Conservation (phyloP, 2,797 vertebrate species). For the Platyrinchus mystaceus region DNA sequence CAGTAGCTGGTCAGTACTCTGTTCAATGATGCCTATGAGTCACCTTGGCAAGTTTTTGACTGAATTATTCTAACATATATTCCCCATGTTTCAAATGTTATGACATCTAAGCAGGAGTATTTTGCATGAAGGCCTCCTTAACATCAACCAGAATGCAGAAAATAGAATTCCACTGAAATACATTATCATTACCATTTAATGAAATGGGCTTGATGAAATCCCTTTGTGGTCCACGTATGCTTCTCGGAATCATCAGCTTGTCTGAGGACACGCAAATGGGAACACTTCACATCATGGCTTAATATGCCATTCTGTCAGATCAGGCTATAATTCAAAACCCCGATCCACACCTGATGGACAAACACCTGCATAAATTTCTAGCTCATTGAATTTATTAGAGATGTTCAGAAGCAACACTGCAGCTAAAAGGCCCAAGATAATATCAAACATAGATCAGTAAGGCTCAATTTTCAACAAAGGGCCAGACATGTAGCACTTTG, state of each 20-base stretch:
- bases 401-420: not conserved
- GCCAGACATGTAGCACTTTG: not conserved
- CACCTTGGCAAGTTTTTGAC: not conserved
- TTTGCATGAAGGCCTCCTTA: not conserved
- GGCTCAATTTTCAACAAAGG: not conserved
- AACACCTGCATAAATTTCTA: not conserved
- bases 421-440: not conserved
- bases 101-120: not conserved
- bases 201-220: not conserved
- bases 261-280: not conserved
- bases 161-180: not conserved
- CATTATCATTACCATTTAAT: not conserved
- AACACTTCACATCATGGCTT: not conserved
- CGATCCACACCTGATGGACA: not conserved
- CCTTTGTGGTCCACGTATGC: not conserved
- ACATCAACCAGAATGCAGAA: not conserved
- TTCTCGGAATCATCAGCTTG: not conserved
- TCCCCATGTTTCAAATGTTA: not conserved
- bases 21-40: not conserved
- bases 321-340: not conserved
- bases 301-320: not conserved
- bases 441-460: not conserved
- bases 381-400: not conserved
- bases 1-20: not conserved
- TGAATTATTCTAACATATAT: not conserved